A percentile compares a stretch with the other conserved stretches of the same genome.
These are phyloP conservation scores for Hippocampus kuda DNA, from an alignment of 2,797 vertebrate genomes.

Conservation along the genomic window DNA sequence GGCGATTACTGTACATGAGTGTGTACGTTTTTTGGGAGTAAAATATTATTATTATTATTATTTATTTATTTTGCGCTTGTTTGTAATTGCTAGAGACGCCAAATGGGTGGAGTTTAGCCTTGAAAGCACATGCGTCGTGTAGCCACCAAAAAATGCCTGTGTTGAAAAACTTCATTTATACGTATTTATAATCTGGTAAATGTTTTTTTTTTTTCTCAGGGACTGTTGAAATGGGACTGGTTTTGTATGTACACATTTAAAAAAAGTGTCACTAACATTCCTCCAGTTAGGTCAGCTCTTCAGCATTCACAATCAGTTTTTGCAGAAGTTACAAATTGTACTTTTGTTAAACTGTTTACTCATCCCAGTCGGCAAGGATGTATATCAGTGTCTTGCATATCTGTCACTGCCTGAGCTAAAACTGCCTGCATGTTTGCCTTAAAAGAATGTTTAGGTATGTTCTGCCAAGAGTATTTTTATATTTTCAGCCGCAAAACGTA, in stretches of 20 bases:
- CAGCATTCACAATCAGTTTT: too few species aligned
- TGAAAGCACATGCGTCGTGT: constrained; percentile 1
- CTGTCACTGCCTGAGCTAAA: constrained; percentile 24
- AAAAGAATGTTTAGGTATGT: constrained; percentile 23
- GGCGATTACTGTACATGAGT: not conserved
- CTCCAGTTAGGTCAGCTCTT: not conserved
- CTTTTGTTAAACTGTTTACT: too few species aligned
- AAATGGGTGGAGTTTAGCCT: constrained; percentile 3
- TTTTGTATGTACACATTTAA: not conserved
- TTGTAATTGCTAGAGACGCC: constrained; percentile 16
- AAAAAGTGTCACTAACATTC: not conserved
- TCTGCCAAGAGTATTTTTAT: constrained; percentile 37
- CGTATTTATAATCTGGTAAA: not conserved
- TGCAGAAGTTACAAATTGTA: too few species aligned
- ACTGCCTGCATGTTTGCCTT: constrained; percentile 43
- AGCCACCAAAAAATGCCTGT: not conserved
- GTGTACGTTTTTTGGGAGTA: not conserved
- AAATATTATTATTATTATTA: not conserved
- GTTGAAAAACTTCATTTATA: not conserved
- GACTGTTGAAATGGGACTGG: constrained; percentile 11
- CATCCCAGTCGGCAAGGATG: not conserved
- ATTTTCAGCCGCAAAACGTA: constrained; percentile 12
- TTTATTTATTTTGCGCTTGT: constrained; percentile 6
- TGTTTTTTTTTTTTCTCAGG: constrained; percentile 48
- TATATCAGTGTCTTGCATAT: not conserved